A percentile compares a stretch with the other conserved stretches of the same genome.
Conservation (phyloP, 2,113 vertebrate species). For the Poecile atricapillus region DNA sequence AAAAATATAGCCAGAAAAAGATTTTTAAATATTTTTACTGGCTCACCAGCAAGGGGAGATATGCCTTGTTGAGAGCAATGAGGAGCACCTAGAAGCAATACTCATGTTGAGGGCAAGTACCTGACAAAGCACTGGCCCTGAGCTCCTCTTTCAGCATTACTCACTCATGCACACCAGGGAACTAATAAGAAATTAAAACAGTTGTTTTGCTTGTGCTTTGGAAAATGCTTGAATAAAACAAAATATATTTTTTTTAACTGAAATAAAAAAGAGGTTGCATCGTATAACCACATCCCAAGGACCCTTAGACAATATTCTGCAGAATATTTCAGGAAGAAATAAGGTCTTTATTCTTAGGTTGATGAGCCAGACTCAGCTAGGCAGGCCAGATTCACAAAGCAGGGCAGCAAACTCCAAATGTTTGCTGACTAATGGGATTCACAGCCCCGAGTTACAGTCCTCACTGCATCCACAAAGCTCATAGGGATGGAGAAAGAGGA, state of each 20-base stretch:
- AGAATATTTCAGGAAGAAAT: not conserved
- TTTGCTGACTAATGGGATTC: not conserved
- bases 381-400: not conserved
- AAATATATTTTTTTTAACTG: not conserved
- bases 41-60: not conserved
- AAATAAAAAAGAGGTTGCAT: not conserved
- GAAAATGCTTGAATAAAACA: not conserved
- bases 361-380: not conserved
- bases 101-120: not conserved
- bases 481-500: not conserved
- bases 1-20: not conserved
- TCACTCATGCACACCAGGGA: not conserved
- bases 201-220: not conserved
- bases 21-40: not conserved
- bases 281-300: not conserved
- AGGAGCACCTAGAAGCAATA: not conserved
- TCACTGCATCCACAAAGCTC: not conserved
- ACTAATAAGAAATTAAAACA: not conserved
- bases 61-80: not conserved
- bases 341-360: not conserved
- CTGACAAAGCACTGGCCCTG: not conserved
- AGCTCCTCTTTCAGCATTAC: not conserved
- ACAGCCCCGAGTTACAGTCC: not conserved
- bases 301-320: not conserved
- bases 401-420: not conserved